phyloP scores from a whole-genome alignment of 2,888 invertebrate genomes.

The Platynereis dumerilii region DNA sequence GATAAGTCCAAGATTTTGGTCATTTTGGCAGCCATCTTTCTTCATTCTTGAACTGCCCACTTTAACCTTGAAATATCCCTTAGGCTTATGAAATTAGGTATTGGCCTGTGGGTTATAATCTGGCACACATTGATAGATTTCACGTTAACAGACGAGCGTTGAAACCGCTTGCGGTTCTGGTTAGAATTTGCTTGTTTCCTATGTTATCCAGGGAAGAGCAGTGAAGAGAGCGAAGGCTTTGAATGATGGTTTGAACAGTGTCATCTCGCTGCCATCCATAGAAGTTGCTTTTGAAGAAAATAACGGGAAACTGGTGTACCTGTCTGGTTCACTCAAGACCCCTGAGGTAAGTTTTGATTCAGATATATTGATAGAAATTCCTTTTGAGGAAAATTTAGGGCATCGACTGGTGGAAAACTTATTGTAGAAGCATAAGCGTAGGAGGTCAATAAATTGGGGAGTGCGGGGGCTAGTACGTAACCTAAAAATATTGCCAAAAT shows the following conservation, averaged over 20 bases:
- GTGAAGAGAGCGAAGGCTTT: constrained; percentile 80
- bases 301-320: constrained; percentile 79
- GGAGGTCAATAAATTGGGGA: background rate
- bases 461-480: no score
- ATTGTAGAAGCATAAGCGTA: background rate
- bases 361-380: background rate
- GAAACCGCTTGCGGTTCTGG: no score
- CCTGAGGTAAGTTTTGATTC: constrained; percentile 71
- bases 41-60: no score
- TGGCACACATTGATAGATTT: no score
- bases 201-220: constrained; percentile 79
- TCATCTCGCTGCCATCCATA: constrained; percentile 66
- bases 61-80: no score
- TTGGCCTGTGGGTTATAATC: no score
- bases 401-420: background rate
- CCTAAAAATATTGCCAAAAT: no score
- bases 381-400: background rate
- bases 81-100: no score
- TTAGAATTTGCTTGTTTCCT: no score
- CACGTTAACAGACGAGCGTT: no score
- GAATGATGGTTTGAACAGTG: constrained; percentile 77
- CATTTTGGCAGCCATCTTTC: no score
- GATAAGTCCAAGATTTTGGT: no score
- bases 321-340: constrained; percentile 76
- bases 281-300: constrained; percentile 68